Conservation (phyloP, 2,797 vertebrate species). For the Takifugu rubripes region DNA sequence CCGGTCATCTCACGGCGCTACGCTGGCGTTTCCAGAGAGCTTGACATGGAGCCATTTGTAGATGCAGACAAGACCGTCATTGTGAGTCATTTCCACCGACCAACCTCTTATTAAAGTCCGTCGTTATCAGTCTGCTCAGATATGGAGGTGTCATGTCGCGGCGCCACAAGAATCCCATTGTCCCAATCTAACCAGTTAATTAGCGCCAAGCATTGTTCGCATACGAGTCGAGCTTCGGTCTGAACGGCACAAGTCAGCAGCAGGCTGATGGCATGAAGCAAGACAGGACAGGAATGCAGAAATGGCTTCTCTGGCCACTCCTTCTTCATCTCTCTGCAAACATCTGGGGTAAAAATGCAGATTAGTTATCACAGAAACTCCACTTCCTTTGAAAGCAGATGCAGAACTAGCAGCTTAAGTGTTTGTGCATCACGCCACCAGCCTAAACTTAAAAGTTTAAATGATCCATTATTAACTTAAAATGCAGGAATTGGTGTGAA, state of each 20-base stretch:
- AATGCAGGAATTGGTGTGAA: too few species aligned
- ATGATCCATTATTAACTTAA: too few species aligned
- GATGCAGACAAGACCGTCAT: slow-evolving; percentile 54
- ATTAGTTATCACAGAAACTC: background rate
- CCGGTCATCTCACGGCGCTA: slow-evolving; percentile 35
- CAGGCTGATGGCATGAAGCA: slow-evolving; percentile 42
- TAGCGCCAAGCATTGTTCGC: slow-evolving; percentile 4
- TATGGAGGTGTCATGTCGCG: background rate
- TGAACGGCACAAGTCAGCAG: slow-evolving; percentile 27
- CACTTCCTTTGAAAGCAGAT: too few species aligned
- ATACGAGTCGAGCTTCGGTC: slow-evolving; percentile 7
- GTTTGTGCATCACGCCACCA: too few species aligned
- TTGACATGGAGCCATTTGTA: slow-evolving; percentile 42
- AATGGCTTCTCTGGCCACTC: slow-evolving; percentile 52
- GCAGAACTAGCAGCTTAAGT: too few species aligned
- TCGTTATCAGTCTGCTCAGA: slow-evolving; percentile 24
- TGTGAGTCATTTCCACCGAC: slow-evolving; percentile 49
- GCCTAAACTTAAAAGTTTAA: too few species aligned
- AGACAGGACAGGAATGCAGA: slow-evolving; percentile 66
- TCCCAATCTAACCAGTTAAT: slow-evolving; percentile 33
- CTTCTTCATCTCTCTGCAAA: slow-evolving; percentile 35
- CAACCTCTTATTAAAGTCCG: slow-evolving; percentile 29
- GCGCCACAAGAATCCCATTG: slow-evolving; percentile 1
- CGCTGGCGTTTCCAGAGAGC: slow-evolving; percentile 50
- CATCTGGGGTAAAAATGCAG: slow-evolving; percentile 16